Evolutionary conservation across 2,797 vertebrate species (phyloP).

Genomic region (Petrocephalus schoutedeni): DNA sequence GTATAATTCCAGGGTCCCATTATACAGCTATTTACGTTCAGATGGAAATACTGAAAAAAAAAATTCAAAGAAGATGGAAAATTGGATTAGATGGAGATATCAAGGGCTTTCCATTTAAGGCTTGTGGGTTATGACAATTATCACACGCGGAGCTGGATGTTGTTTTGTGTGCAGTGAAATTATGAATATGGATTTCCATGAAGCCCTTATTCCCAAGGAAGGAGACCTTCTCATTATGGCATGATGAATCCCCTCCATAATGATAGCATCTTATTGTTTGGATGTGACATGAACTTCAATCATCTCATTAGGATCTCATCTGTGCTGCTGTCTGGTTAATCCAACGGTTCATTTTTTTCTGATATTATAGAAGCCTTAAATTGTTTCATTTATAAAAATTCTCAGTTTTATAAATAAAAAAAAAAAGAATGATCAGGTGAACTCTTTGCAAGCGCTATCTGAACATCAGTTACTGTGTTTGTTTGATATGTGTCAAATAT

Average conservation of each 20-base stretch:
- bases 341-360: neutral
- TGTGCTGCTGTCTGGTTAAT: neutral
- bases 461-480: neutral
- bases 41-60: slow-evolving; percentile 1
- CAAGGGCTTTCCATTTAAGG: slow-evolving; percentile 1
- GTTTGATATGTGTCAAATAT: neutral
- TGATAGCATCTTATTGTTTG: slow-evolving; percentile 5
- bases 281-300: slow-evolving; percentile 1
- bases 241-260: neutral
- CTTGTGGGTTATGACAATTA: neutral
- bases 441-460: neutral
- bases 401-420: neutral
- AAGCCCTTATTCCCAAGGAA: slow-evolving; percentile 2
- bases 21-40: neutral
- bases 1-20: neutral
- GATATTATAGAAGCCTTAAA: neutral
- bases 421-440: neutral
- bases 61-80: neutral
- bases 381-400: neutral
- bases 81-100: neutral
- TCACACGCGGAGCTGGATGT: neutral
- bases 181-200: slow-evolving; percentile 11
- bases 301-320: neutral
- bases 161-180: slow-evolving; percentile 1
- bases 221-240: neutral